phyloP scores from a whole-genome alignment of 2,113 vertebrate genomes.

The Ariopsis seemanni region DNA sequence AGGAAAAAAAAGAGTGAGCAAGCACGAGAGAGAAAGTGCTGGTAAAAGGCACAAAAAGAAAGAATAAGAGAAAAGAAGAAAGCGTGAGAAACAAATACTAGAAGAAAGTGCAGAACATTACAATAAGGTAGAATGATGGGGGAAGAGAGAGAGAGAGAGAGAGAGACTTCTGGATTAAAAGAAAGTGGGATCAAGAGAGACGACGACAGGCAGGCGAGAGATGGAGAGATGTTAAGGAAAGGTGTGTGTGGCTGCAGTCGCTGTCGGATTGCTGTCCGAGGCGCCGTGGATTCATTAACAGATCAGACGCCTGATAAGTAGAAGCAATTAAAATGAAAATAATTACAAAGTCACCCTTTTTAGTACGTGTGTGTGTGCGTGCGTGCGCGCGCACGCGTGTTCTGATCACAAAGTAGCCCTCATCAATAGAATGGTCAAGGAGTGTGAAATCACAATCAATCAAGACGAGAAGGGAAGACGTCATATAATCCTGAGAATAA shows the following conservation, averaged over 20 bases:
- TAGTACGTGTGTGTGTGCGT: constrained; percentile 36
- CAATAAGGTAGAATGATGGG: neutral
- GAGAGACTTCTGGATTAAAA: constrained; percentile 45
- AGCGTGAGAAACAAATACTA: neutral
- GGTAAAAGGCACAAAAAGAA: neutral
- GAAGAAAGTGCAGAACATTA: neutral
- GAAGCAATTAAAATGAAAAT: constrained; percentile 82
- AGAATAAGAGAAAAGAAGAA: neutral
- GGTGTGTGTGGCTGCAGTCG: constrained; percentile 35
- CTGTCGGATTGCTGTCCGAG: constrained; percentile 67
- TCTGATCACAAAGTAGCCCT: constrained; percentile 68
- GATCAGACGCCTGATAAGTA: constrained; percentile 74
- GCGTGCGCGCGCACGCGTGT: constrained; percentile 37
- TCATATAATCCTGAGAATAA: constrained; percentile 26
- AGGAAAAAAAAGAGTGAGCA: neutral
- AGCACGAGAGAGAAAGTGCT: neutral
- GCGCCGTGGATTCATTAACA: constrained; percentile 62
- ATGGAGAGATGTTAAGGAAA: constrained; percentile 40
- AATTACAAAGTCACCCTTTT: constrained; percentile 80
- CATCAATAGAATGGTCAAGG: constrained; percentile 51
- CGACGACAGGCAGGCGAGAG: constrained; percentile 21
- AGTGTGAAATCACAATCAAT: constrained; percentile 35
- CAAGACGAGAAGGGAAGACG: neutral
- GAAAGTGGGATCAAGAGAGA: constrained; percentile 43
- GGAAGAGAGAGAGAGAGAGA: neutral